phyloP scores from a whole-genome alignment of 2,113 vertebrate genomes.

The Notothenia rossii region DNA sequence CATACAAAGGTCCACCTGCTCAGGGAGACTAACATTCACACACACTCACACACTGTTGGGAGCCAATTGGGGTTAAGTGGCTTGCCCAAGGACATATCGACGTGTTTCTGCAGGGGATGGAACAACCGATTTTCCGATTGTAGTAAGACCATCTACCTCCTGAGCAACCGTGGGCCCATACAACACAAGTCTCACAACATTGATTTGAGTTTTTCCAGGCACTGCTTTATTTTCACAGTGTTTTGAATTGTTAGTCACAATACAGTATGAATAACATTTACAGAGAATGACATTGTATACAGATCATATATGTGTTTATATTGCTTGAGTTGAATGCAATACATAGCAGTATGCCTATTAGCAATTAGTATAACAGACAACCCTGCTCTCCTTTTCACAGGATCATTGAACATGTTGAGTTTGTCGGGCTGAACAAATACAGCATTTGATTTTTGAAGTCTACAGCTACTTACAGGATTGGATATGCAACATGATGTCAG shows the following conservation, averaged over 20 bases:
- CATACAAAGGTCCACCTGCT: too few species aligned
- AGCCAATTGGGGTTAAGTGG: too few species aligned
- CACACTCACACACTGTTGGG: too few species aligned
- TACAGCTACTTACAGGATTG: conserved; percentile 23
- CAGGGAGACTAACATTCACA: too few species aligned
- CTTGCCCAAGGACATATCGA: neutral
- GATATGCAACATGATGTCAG: conserved; percentile 11
- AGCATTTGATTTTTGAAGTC: conserved; percentile 30
- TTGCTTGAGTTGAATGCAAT: conserved; percentile 54
- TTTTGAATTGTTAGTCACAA: conserved; percentile 66
- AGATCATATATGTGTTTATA: conserved; percentile 33
- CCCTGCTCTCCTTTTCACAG: neutral
- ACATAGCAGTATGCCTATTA: conserved; percentile 26
- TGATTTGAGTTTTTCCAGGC: conserved; percentile 56
- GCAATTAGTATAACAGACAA: conserved; percentile 25
- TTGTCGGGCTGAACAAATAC: conserved; percentile 40
- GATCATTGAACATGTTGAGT: conserved; percentile 20
- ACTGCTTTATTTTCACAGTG: conserved; percentile 83
- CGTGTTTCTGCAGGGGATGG: too few species aligned
- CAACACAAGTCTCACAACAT: neutral
- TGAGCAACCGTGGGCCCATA: too few species aligned
- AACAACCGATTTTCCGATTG: too few species aligned
- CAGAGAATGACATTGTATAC: conserved; percentile 52
- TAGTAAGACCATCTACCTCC: too few species aligned
- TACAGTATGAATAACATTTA: conserved; percentile 64